Base-by-base conservation (phyloP, 2,797 vertebrate genomes). In the Pogonophryne albipinna region DNA sequence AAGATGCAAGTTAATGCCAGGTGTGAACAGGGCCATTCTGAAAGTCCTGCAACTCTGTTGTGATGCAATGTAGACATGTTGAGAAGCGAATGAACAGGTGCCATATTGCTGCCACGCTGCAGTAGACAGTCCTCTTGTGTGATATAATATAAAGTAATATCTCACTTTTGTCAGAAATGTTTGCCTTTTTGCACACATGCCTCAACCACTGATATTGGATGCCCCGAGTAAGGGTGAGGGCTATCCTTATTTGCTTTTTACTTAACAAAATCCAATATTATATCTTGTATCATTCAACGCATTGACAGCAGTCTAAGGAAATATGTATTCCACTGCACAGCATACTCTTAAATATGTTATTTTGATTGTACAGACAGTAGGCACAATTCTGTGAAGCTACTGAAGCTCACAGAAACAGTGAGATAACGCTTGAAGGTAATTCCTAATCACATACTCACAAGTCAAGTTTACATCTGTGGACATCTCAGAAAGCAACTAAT, bases 401-500 rank as follows among this genome's bases (percentile, higher is more conserved):
- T 10, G 58, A 53, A 66, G 17, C 57, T 75, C 63, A 57, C 20
- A 59, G 17, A 63, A 52, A 69, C 0, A n/a, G 17, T 71, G 34
- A 71, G 75, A 69, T 51, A 53, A 58, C 56, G 50, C 49, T 59
- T n/a, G 8, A 53, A 70, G 50, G n/a, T 56, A 15, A 60, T 47
- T 56, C 50, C 52, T 31, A 73, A 81, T 77, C 62, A 75, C 76
- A 76, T 38, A 20, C 41, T 44, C 3, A 20, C 11, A 58, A 34
- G 27, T 83, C 34, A 51, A 66, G 20, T 59, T 74, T 68, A 55
- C 42, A 59, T 71, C 49, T 71, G 62, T 62, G 50, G 76, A 74
- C 61, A 74, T 62, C 58, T 82, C 70, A 76, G 78, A 69, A 85
- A 66, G 69, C 49, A 79, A 56, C 53, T 45, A 74, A 59, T 80